Conservation (phyloP, 2,113 vertebrate genomes). For the Vombatus ursinus region DNA sequence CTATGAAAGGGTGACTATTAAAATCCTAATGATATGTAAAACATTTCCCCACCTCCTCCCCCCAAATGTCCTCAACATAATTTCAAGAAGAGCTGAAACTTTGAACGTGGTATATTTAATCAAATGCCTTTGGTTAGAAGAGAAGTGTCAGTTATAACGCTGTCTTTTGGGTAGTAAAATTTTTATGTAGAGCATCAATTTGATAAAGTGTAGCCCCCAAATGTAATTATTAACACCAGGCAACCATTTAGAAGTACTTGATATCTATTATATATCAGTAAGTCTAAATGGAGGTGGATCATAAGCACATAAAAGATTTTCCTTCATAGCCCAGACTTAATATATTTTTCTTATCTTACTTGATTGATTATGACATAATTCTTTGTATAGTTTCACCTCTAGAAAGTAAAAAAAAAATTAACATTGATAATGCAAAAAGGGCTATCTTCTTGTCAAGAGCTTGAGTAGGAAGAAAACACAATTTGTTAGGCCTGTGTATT, state of each 20-base stretch:
- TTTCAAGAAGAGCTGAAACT: constrained; percentile 32
- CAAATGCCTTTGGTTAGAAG: constrained; percentile 24
- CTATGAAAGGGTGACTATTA: neutral
- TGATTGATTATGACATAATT: constrained; percentile 59
- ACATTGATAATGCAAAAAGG: constrained; percentile 48
- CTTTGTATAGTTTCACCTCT: constrained; percentile 36
- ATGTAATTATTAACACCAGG: constrained; percentile 53
- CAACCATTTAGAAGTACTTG: constrained; percentile 57
- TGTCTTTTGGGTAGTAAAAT: constrained; percentile 33
- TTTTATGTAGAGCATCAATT: constrained; percentile 33
- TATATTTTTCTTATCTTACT: constrained; percentile 62
- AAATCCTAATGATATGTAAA: constrained; percentile 16
- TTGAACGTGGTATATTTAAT: constrained; percentile 47
- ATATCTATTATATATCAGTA: constrained; percentile 57
- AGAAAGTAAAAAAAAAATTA: constrained; percentile 61
- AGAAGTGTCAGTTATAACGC: constrained; percentile 21
- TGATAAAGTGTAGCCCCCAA: constrained; percentile 57
- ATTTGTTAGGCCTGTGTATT: constrained; percentile 52
- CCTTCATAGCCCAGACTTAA: constrained; percentile 11
- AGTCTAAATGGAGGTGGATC: constrained; percentile 43
- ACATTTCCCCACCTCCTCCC: constrained; percentile 27
- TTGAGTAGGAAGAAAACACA: constrained; percentile 59
- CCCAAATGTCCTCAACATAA: constrained; percentile 35
- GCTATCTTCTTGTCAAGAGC: constrained; percentile 10
- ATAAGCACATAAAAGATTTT: constrained; percentile 55